A percentile compares a stretch with the other conserved stretches of the same genome.
Evolutionary conservation across 1,140 invertebrate species (phyloP).

Genomic region (silkworm (Bombyx mori)): ASM3026992v2 NC_085119.1:3622501-3623000

Average conservation of each 20-base stretch:
- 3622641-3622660: background rate
- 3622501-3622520: slow-evolving; percentile 32
- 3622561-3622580: slow-evolving; percentile 14
- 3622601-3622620: slow-evolving; percentile 18
- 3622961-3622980: slow-evolving; percentile 38
- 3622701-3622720: too few species aligned
- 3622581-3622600: slow-evolving; percentile 10
- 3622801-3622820: too few species aligned
- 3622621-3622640: slow-evolving; percentile 18
- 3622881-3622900: too few species aligned
- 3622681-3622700: too few species aligned
- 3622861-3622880: too few species aligned
- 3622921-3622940: slow-evolving; percentile 8
- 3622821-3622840: too few species aligned
- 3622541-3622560: slow-evolving; percentile 20
- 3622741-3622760: too few species aligned
- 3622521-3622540: slow-evolving; percentile 26
- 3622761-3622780: too few species aligned
- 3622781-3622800: too few species aligned
- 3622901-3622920: slow-evolving; percentile 11
- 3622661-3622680: background rate
- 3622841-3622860: too few species aligned
- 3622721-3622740: too few species aligned
- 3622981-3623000: slow-evolving; percentile 35
- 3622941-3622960: slow-evolving; percentile 32